Percentiles rank a stretch among this genome's conserved stretches.
Evolutionary conservation across 2,797 vertebrate genomes (phyloP).

Genomic region (Cyclopterus lumpus): DNA sequence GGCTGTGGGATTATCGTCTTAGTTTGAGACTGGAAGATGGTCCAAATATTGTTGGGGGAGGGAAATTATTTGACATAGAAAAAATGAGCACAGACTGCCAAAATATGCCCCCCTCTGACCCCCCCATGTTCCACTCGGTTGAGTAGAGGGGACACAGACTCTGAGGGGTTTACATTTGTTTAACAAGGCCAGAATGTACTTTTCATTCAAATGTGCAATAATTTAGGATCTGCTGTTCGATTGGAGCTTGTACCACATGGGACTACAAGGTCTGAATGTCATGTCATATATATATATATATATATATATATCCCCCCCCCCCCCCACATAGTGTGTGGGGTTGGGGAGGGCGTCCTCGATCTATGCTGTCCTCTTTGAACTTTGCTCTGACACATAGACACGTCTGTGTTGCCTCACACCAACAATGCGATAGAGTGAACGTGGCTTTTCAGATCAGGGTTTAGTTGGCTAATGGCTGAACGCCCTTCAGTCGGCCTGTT

Average conservation of each 20-base stretch:
- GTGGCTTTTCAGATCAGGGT: conserved; percentile 14
- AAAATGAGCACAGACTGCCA: conserved; percentile 11
- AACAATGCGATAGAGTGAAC: conserved; percentile 9
- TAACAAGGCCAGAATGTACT: not conserved
- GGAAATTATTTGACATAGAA: conserved; percentile 14
- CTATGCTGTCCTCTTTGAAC: conserved; percentile 61
- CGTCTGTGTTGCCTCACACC: conserved; percentile 19
- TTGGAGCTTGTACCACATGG: not conserved
- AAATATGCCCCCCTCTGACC: conserved; percentile 2
- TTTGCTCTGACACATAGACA: conserved; percentile 73
- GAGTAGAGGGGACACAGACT: not conserved
- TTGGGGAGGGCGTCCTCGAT: conserved; percentile 13
- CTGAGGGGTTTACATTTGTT: not conserved
- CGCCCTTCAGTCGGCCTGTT: conserved; percentile 5
- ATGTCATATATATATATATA: no score
- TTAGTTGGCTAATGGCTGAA: conserved; percentile 24
- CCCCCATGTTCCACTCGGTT: not conserved
- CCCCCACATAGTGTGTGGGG: not conserved
- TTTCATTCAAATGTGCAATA: not conserved
- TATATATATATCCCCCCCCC: no score
- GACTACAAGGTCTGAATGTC: not conserved
- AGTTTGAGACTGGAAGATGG: conserved; percentile 11
- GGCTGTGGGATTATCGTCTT: not conserved
- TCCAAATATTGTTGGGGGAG: conserved; percentile 15
- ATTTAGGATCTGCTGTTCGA: not conserved